Percentiles rank a stretch among this genome's conserved stretches.
Conservation (phyloP, 2,888 invertebrate species). For the Ochropleura plecta region DNA sequence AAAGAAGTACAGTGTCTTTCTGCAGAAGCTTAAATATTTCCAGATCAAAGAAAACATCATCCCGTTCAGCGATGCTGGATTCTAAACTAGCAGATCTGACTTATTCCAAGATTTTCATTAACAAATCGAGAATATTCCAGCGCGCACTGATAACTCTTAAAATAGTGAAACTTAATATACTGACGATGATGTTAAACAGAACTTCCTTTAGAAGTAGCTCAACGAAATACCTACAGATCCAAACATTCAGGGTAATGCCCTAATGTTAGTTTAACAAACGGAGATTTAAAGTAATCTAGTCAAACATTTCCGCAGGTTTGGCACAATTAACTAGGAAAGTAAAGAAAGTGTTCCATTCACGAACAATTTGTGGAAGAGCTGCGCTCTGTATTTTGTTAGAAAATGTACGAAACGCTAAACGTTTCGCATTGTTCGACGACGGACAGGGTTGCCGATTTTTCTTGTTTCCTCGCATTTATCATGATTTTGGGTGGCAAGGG, state of each 20-base stretch:
- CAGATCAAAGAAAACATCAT: background rate
- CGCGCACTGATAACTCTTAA: slow-evolving; percentile 42
- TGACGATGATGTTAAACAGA: slow-evolving; percentile 58
- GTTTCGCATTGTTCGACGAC: slow-evolving; percentile 69
- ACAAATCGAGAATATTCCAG: slow-evolving; percentile 24
- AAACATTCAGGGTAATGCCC: slow-evolving; percentile 59
- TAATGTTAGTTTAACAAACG: slow-evolving; percentile 41
- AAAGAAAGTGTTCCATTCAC: slow-evolving; percentile 71
- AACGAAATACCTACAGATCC: slow-evolving; percentile 46
- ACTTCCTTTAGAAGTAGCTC: slow-evolving; percentile 50
- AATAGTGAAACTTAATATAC: slow-evolving; percentile 51
- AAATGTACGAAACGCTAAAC: slow-evolving; percentile 68
- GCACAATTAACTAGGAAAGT: slow-evolving; percentile 71
- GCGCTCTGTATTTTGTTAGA: slow-evolving; percentile 53
- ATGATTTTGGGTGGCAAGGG: slow-evolving; percentile 30
- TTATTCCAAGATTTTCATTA: slow-evolving; percentile 22
- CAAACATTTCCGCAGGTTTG: slow-evolving; percentile 49
- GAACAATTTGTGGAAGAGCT: slow-evolving; percentile 54
- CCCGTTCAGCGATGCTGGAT: background rate
- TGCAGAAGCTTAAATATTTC: background rate
- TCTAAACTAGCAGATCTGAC: slow-evolving; percentile 1
- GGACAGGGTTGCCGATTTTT: slow-evolving; percentile 54
- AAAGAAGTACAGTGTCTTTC: background rate
- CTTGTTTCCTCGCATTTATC: slow-evolving; percentile 29
- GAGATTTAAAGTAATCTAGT: slow-evolving; percentile 36